These are phyloP conservation scores for Sitta carolinensis DNA, from an alignment of 2,797 vertebrate genomes.

Conservation along the genomic window DNA sequence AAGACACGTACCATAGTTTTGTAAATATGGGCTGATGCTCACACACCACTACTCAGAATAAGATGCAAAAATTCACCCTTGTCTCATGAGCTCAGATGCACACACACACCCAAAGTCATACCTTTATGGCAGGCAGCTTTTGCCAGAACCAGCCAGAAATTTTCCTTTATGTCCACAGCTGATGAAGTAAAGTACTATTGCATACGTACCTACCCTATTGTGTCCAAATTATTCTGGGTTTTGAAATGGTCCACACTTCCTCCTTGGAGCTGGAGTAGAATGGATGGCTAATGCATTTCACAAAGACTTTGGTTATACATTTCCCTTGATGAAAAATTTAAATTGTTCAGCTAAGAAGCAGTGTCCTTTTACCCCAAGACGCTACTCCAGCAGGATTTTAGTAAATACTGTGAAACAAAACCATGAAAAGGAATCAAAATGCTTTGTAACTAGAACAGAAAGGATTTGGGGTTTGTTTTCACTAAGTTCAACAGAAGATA, in stretches of 20 bases:
- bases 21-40: neutral
- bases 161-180: neutral
- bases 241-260: neutral
- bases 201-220: neutral
- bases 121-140: neutral
- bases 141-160: neutral
- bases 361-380: slow-evolving; percentile 23
- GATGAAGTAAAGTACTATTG: neutral
- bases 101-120: neutral
- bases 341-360: neutral
- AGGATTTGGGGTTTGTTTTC: slow-evolving; percentile 18
- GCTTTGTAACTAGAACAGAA: neutral
- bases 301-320: neutral
- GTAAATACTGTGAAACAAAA: neutral
- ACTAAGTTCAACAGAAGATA: neutral
- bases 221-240: neutral
- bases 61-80: neutral
- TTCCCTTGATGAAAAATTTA: slow-evolving; percentile 45
- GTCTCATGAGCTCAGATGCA: neutral
- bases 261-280: neutral
- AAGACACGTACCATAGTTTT: neutral
- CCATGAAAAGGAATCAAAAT: neutral
- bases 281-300: slow-evolving; percentile 2
- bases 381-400: neutral
- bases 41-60: accelerated